Conservation (phyloP, 2,888 invertebrate genomes). For the Acleris cristana region DNA sequence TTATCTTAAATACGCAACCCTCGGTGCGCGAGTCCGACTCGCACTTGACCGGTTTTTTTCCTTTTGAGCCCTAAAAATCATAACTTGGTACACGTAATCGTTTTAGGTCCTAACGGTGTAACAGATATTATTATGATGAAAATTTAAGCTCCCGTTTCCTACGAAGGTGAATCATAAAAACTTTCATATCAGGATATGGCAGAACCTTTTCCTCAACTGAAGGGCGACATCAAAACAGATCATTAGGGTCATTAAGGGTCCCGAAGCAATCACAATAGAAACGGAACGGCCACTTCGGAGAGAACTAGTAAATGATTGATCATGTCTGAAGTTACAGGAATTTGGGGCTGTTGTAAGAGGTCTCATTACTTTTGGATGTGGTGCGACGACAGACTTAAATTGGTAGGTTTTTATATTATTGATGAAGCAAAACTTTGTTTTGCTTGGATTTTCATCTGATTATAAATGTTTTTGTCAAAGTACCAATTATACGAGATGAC, state of each 20-base stretch:
- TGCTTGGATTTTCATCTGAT: too few species aligned
- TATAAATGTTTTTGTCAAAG: too few species aligned
- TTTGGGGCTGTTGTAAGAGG: not conserved
- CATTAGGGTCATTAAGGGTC: constrained; percentile 36
- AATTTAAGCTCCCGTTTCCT: not conserved
- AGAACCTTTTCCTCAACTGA: constrained; percentile 25
- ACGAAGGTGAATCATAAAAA: constrained; percentile 31
- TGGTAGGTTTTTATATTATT: not conserved
- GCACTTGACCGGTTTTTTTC: too few species aligned
- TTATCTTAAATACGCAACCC: too few species aligned
- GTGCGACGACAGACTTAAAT: not conserved
- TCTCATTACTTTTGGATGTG: constrained; percentile 12
- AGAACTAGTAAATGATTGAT: constrained; percentile 35
- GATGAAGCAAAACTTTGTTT: not conserved
- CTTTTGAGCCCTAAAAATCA: too few species aligned
- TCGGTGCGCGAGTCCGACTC: too few species aligned
- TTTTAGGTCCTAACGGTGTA: not conserved
- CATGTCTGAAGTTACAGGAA: constrained; percentile 7
- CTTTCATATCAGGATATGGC: constrained; percentile 24
- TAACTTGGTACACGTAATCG: not conserved
- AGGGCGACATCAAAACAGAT: constrained; percentile 35
- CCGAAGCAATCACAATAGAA: constrained; percentile 26
- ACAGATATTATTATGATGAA: not conserved
- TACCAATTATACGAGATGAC: too few species aligned
- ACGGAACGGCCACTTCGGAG: constrained; percentile 21